Percentiles rank a stretch among this genome's conserved stretches.
These are phyloP conservation scores for Zaprionus capensis DNA, from an alignment of 1,140 invertebrate species.

Conservation along the genomic window DNA sequence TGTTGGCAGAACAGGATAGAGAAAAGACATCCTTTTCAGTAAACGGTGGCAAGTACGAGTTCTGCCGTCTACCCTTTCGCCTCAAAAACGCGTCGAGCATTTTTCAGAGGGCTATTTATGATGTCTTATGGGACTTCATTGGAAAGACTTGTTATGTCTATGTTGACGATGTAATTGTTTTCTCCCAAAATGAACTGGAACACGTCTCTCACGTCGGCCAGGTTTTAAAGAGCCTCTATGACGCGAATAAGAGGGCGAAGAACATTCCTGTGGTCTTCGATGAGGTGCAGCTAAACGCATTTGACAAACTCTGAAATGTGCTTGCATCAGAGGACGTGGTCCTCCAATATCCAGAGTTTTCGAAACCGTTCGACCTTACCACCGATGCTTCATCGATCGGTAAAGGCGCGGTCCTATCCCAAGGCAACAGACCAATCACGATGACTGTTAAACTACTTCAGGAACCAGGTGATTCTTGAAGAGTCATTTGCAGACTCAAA, in stretches of 20 bases:
- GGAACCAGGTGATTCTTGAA: no score
- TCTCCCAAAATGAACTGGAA: background rate
- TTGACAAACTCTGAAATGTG: background rate
- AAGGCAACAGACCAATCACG: background rate
- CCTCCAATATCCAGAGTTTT: background rate
- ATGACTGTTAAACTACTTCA: no score
- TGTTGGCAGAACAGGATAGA: background rate
- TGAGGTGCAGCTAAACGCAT: constrained; percentile 1
- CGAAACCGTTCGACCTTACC: background rate
- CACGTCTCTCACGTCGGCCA: background rate
- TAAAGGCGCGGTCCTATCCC: background rate
- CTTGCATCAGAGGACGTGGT: no score
- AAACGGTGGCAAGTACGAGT: background rate
- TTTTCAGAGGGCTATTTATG: background rate
- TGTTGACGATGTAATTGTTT: background rate
- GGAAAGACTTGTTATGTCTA: background rate
- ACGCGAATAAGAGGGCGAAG: background rate
- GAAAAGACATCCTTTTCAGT: background rate
- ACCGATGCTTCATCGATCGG: background rate
- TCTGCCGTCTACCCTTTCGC: no score
- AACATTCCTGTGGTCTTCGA: background rate
- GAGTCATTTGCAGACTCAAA: no score
- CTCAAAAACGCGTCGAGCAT: background rate
- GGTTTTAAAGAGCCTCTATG: background rate
- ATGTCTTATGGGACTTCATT: background rate